phyloP scores from a whole-genome alignment of 1,140 invertebrate genomes.

The Holcopasites calliopsidis region DNA sequence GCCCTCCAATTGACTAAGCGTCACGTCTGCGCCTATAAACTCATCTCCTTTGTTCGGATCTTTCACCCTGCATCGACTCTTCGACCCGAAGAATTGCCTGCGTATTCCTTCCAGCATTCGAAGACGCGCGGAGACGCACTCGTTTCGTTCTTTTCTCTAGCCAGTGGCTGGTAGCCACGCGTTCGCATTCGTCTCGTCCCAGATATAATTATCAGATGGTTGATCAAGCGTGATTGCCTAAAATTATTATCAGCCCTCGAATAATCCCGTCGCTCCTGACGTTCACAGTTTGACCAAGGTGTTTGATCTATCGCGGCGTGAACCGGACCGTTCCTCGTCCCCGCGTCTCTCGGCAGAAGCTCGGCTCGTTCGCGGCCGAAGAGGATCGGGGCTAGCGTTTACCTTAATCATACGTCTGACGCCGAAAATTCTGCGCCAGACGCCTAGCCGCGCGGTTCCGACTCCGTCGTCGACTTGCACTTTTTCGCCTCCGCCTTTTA shows the following conservation, averaged over 20 bases:
- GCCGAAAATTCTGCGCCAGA: not conserved
- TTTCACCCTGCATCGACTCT: too few relatives aligned
- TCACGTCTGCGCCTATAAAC: too few relatives aligned
- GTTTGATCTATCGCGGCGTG: constrained; percentile 39
- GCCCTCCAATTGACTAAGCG: too few relatives aligned
- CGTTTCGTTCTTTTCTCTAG: not conserved
- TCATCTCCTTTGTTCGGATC: too few relatives aligned
- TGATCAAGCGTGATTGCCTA: constrained; percentile 30
- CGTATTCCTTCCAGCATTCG: too few relatives aligned
- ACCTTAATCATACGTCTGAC: constrained; percentile 33
- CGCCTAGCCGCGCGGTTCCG: not conserved
- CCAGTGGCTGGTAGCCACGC: too few relatives aligned
- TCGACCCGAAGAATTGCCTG: too few relatives aligned
- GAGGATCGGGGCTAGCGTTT: not conserved
- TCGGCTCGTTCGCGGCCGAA: constrained; percentile 4
- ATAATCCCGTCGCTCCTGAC: constrained; percentile 13
- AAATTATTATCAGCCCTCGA: constrained; percentile 26
- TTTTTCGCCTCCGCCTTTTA: not conserved
- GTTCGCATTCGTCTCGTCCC: not conserved
- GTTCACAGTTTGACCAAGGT: constrained; percentile 38
- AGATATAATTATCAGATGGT: too few relatives aligned
- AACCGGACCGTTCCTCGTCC: constrained; percentile 24
- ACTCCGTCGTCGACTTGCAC: not conserved
- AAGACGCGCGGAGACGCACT: not conserved
- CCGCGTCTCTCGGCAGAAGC: not conserved